A percentile compares a stretch with the other conserved stretches of the same genome.
Conservation (phyloP, 2,113 vertebrate genomes). For the Tragelaphus scriptus region DNA sequence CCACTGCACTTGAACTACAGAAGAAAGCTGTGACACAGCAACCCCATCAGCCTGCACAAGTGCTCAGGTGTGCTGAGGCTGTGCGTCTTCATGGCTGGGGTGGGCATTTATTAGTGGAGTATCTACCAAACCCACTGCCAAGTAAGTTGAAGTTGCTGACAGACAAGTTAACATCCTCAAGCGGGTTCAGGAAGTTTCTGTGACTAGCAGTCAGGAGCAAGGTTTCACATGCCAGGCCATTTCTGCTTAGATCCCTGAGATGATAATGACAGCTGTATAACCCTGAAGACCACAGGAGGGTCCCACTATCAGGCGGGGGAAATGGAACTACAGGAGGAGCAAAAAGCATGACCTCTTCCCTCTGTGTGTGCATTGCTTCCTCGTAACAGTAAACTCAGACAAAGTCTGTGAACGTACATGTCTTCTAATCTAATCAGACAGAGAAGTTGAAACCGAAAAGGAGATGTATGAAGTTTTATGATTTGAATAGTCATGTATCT, state of each 20-base stretch:
- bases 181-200: conserved; percentile 74
- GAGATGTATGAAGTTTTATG: conserved; percentile 63
- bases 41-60: accelerated
- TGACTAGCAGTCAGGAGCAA: conserved; percentile 54
- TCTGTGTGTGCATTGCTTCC: not conserved
- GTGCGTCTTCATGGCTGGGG: conserved; percentile 16
- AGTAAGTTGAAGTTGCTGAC: conserved; percentile 74
- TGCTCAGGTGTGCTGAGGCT: conserved; percentile 61
- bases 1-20: not conserved
- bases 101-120: conserved; percentile 67
- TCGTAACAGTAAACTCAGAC: conserved; percentile 42
- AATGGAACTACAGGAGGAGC: conserved; percentile 26
- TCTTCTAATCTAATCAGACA: conserved; percentile 57
- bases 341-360: not conserved
- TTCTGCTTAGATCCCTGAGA: conserved; percentile 70
- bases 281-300: conserved; percentile 40
- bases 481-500: conserved; percentile 75
- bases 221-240: conserved; percentile 69
- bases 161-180: conserved; percentile 69
- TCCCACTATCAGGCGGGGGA: conserved; percentile 18
- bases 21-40: not conserved
- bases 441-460: conserved; percentile 70
- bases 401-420: not conserved
- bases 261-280: conserved; percentile 52
- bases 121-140: conserved; percentile 73